Percentiles rank a stretch among this genome's conserved stretches.
Evolutionary conservation across 2,113 vertebrate genomes (phyloP).

Genomic region (Hyperopisus bebe): DNA sequence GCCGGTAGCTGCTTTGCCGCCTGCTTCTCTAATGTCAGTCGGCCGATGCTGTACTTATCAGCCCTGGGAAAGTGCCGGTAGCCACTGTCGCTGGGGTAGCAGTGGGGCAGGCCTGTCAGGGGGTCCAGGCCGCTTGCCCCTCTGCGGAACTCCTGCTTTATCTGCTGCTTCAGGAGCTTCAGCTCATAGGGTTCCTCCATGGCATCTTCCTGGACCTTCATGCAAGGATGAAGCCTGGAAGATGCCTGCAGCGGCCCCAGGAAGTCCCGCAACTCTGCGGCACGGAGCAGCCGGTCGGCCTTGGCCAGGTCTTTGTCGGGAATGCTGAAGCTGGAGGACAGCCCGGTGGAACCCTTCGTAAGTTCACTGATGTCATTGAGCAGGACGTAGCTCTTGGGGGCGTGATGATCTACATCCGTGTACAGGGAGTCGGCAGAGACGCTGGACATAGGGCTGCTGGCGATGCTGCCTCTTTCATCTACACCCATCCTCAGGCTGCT

Average conservation of each 20-base stretch:
- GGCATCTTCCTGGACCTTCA: slow-evolving; percentile 88
- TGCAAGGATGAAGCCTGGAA: slow-evolving; percentile 80
- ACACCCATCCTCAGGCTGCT: slow-evolving; percentile 81
- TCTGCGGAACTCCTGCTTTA: slow-evolving; percentile 95
- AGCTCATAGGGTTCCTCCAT: slow-evolving; percentile 98
- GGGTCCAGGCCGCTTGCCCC: slow-evolving; percentile 87
- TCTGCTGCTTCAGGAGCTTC: slow-evolving; percentile 93
- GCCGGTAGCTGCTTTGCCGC: slow-evolving; percentile 92
- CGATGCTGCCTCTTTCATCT: slow-evolving; percentile 80
- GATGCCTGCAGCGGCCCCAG: slow-evolving; percentile 74
- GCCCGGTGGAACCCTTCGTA: slow-evolving; percentile 71
- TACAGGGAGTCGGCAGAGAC: slow-evolving; percentile 92
- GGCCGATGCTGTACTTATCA: slow-evolving; percentile 96
- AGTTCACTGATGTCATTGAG: slow-evolving; percentile 94
- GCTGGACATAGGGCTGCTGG: slow-evolving; percentile 84
- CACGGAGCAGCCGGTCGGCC: slow-evolving; percentile 81
- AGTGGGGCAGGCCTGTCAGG: slow-evolving; percentile 80
- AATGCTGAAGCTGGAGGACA: slow-evolving; percentile 79
- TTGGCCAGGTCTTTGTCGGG: slow-evolving; percentile 91
- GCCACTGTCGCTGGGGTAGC: slow-evolving; percentile 79
- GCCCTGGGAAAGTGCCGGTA: slow-evolving; percentile 87
- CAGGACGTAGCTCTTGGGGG: slow-evolving; percentile 82
- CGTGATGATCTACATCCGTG: slow-evolving; percentile 85
- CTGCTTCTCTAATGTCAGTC: slow-evolving; percentile 94
- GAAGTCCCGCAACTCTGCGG: slow-evolving; percentile 80